phyloP scores from a whole-genome alignment of 1,140 invertebrate genomes.

The Cotesia glomerata region DNA sequence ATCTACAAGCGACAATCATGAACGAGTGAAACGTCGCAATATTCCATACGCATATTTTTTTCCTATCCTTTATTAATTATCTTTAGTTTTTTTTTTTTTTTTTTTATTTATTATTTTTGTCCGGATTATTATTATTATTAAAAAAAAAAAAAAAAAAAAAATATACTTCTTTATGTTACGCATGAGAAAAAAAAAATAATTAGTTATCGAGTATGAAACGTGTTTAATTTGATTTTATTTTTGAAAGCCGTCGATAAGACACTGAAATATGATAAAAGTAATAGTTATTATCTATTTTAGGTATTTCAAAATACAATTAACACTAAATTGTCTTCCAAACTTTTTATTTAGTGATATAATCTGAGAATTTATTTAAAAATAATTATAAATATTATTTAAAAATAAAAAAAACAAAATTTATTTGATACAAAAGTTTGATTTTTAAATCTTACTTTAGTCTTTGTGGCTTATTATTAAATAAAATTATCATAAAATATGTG shows the following conservation, averaged over 20 bases:
- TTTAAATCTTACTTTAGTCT: no score
- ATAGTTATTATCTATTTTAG: no score
- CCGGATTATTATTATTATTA: conserved; percentile 26
- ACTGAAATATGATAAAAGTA: neutral
- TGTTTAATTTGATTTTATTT: no score
- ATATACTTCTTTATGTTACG: neutral
- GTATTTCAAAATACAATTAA: conserved; percentile 18
- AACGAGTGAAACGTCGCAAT: conserved; percentile 56
- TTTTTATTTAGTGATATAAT: conserved; percentile 27
- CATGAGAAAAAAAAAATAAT: no score
- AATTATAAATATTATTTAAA: neutral
- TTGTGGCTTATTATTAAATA: no score
- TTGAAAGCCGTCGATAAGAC: neutral
- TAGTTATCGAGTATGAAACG: conserved; percentile 16
- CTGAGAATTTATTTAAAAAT: conserved; percentile 3
- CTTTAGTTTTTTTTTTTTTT: neutral
- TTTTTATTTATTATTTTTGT: neutral
- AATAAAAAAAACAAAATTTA: conserved; percentile 19
- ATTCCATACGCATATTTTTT: conserved; percentile 43
- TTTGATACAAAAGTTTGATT: neutral
- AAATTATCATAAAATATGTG: no score
- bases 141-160: conserved; percentile 25
- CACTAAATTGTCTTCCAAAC: conserved; percentile 52
- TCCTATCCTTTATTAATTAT: neutral
- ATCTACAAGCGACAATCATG: conserved; percentile 28